Base-by-base conservation (phyloP, 2,797 vertebrate genomes). In the Eleutherodactylus coqui region DNA sequence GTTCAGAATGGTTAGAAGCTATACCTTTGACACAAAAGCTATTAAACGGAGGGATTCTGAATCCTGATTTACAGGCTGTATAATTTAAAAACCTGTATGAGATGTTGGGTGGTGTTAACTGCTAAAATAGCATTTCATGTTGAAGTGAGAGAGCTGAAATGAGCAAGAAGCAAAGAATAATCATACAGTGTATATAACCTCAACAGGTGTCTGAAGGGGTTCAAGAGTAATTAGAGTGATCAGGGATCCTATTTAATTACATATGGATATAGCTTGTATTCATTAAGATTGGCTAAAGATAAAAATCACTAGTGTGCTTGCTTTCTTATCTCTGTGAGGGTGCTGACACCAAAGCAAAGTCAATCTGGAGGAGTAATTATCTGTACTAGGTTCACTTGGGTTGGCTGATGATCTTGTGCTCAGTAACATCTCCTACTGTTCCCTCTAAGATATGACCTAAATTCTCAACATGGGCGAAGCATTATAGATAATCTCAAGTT, bases 21-120 rank as follows among this genome's bases (percentile, higher is more conserved):
- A 85, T 87, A 88, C 83, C 82, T 87, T 84, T 88, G 88, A 88
- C 73, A 88, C 70, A 84, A 86, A 88, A 88, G 82, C 77, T 87
- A 86, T 85, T 86, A 85, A 81, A 87, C 21, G 76, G 86, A 87
- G 86, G 82, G 86, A 87, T 87, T 87, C 82, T 84, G 82, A 87
- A 87, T 87, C 82, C 82, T 84, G 86, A 87, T 87, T 84, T 87
- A 87, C 76, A 87, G 86, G 75, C 86, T 87, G 76, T 84, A 84
- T 84, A 87, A 84, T 87, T 84, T 87, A 79, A 84, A 87, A 87
- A 87, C 45, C 86, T 84, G 82, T 84, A 87, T 80, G 82, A 87
- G 82, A 73, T 84, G 82, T 69, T 75, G 76, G 82, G 67, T 81
- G 86, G 86, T 84, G 82, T 80, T 84, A 87, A 79, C 82, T 80